Percentiles rank a stretch among this genome's conserved stretches.
These are phyloP conservation scores for Agriopis marginaria DNA, from an alignment of 2,888 invertebrate genomes.

Conservation along the genomic window DNA sequence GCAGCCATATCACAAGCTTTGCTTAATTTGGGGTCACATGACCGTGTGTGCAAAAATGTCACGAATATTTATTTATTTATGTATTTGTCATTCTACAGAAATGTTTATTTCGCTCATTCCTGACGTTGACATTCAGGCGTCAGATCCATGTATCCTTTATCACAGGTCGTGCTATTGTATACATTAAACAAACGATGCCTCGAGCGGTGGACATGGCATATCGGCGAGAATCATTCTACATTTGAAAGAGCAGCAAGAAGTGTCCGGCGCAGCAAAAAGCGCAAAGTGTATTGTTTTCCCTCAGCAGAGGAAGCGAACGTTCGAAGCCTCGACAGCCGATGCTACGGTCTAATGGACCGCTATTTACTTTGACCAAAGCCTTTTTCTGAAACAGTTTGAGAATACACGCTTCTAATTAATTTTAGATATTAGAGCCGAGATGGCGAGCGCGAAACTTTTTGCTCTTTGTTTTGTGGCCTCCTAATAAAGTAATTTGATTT, in stretches of 20 bases:
- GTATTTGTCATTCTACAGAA: too few relatives aligned
- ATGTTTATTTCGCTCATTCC: too few relatives aligned
- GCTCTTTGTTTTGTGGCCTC: constrained; percentile 31
- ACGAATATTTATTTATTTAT: too few relatives aligned
- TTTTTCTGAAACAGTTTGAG: constrained; percentile 62
- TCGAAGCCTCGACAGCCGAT: constrained; percentile 59
- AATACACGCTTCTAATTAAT: constrained; percentile 48
- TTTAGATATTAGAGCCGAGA: constrained; percentile 39
- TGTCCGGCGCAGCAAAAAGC: constrained; percentile 74
- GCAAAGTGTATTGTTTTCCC: constrained; percentile 77
- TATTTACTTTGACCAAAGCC: constrained; percentile 69
- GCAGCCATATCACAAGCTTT: too few relatives aligned
- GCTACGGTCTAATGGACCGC: constrained; percentile 71
- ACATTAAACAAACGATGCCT: constrained; percentile 54
- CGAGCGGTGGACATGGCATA: constrained; percentile 60
- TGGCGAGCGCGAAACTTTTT: constrained; percentile 35
- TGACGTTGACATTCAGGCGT: too few relatives aligned
- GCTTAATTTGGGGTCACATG: too few relatives aligned
- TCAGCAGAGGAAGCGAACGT: constrained; percentile 68
- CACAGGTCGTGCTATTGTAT: constrained; percentile 56
- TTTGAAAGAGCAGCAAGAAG: constrained; percentile 70
- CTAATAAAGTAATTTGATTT: constrained; percentile 38
- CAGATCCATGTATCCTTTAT: too few relatives aligned
- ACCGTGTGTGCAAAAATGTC: too few relatives aligned
- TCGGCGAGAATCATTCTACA: constrained; percentile 68